Evolutionary conservation across 2,888 invertebrate species (phyloP), one percentile per base, ranked within the genome.

Genomic region (Girardia tigrina): DNA sequence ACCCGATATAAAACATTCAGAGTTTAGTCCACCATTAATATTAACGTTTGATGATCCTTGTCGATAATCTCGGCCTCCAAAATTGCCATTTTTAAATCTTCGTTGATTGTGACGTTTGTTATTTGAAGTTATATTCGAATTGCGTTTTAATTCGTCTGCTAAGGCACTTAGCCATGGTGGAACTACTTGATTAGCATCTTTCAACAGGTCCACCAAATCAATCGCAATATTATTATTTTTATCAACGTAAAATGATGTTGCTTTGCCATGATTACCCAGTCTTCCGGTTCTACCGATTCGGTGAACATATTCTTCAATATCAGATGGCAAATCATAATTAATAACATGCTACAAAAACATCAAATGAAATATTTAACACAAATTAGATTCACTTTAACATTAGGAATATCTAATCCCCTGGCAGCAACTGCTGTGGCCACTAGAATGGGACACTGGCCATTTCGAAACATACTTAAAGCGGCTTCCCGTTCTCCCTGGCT

Each of bases 241-340:
- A 81, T 92, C 91, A 85, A 98, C 98, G 88, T 98, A 98, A 87
- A 99, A 99, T 26, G 95, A 95, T 20, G 97, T 98, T 78, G 98
- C 98, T 78, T 94, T 88, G 88, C 89, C 95, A 79, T 95, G 88
- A 87, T 98, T 98, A 78, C 98, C 98, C 89, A 97, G 97, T 83
- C 98, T 91, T 75, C 98, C 97, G 29, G 97, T 98, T 88, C 97
- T 91, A 77, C 97, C 97, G 86, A 98, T 98, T 76, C 89, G 87
- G 86, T 98, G 98, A 77, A 98, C 97, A 85, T 99, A 99, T 85
- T 98, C 98, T 84, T 98, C 98, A 80, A 98, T 94, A 85, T 97
- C 95, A 72, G 91, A 91, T 72, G 98, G 98, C 82, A 99, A 87
- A 87, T 99, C 98, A 86, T 94, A 99, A 87, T 99, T 99, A 81